phyloP scores from a whole-genome alignment of 2,888 invertebrate genomes.

The Drosophila anomalipes region DNA sequence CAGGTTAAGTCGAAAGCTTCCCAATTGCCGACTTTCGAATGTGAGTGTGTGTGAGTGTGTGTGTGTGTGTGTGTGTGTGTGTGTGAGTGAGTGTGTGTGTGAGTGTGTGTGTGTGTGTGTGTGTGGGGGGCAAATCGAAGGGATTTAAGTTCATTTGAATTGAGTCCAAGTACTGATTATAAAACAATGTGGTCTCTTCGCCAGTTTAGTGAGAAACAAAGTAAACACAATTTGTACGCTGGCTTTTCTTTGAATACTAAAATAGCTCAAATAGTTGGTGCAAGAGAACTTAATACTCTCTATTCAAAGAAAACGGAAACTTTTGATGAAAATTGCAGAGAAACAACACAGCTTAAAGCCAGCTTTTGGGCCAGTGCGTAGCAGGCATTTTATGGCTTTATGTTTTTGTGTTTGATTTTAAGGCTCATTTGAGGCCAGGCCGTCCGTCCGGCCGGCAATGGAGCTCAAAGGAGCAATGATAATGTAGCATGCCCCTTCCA shows the following conservation, averaged over 20 bases:
- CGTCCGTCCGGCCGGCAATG: slow-evolving; percentile 18
- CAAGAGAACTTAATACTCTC: background rate
- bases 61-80: background rate
- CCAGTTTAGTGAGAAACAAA: background rate
- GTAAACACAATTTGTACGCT: background rate
- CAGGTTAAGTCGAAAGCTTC: slow-evolving; percentile 48
- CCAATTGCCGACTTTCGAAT: slow-evolving; percentile 15
- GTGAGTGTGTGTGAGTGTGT: background rate
- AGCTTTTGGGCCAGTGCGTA: slow-evolving; percentile 9
- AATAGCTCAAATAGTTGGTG: background rate
- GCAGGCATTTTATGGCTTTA: slow-evolving; percentile 20
- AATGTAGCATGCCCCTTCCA: slow-evolving; percentile 30
- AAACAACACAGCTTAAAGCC: slow-evolving; percentile 28
- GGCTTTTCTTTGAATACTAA: background rate
- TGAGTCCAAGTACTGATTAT: background rate
- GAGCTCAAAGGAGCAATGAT: slow-evolving; percentile 49
- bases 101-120: background rate
- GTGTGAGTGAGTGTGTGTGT: background rate
- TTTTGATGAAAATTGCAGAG: background rate
- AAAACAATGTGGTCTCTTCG: background rate
- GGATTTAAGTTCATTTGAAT: background rate
- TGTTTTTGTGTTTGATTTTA: slow-evolving; percentile 47
- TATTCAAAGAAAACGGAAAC: background rate
- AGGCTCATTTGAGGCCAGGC: slow-evolving; percentile 59
- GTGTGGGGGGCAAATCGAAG: background rate